Evolutionary conservation across 2,888 invertebrate genomes (phyloP), one percentile per base, ranked within the genome.

Genomic region (Melanargia galathea): DNA sequence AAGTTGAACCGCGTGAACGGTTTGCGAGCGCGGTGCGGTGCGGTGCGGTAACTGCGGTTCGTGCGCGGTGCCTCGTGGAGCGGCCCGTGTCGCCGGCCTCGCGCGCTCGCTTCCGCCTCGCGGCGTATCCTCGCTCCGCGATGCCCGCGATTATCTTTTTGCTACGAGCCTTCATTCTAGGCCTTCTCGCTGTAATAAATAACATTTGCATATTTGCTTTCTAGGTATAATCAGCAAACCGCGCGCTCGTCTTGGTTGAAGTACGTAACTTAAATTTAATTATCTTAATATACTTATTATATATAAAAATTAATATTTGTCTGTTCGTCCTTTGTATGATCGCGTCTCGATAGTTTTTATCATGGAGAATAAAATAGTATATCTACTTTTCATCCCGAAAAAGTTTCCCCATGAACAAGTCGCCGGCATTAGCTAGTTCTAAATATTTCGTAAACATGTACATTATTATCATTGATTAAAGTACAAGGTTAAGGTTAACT

Each of bases 151-250:
- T 87, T 83, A 85, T 89, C 84, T 87, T 87, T 86, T 87, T 84
- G 81, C 78, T 79, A 73, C 89, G 86, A 85, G 82, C 84, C 87
- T 87, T 84, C 80, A 81, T 76, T 6, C 30, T 30, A n/a, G n/a
- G n/a, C n/a, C n/a, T n/a, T n/a, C n/a, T n/a, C n/a, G 72, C 74
- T 75, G 76, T 79, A 59, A 59, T 38, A 48, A 59, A 78, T 79
- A 78, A 77, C 74, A 72, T 59, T 59, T 46, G 73, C 72, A 70
- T 73, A 82, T 90, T 90, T 89, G 87, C 85, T 88, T 90, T 90
- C 90, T 90, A 90, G 90, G 90, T 90, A 90, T 90, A 90, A 88
- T 84, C 90, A 90, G 84, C 90, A 88, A 87, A 85, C 86, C 84
- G 89, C 87, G 84, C 89, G 90, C 82, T 83, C 88, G 76, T 87